phyloP scores from a whole-genome alignment of 2,888 invertebrate genomes.

The Drosophila acutilabella region DNA sequence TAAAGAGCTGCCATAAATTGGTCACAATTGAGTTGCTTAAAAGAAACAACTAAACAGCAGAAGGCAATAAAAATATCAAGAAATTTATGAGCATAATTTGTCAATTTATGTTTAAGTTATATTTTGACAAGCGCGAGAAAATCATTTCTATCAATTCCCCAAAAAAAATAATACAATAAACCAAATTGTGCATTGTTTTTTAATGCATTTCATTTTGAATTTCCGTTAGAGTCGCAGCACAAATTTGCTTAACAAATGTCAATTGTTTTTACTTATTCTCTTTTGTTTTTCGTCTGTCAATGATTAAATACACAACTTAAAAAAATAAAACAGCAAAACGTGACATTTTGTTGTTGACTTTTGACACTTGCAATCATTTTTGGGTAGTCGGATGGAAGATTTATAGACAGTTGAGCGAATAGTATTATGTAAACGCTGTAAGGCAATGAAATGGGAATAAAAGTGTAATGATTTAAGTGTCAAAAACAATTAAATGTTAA shows the following conservation, averaged over 20 bases:
- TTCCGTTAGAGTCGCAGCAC: conserved; percentile 6
- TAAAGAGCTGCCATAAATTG: conserved; percentile 50
- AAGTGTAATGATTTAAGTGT: background rate
- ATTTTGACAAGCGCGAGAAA: conserved; percentile 71
- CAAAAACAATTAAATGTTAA: background rate
- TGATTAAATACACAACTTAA: conserved; percentile 33
- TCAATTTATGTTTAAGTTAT: conserved; percentile 59
- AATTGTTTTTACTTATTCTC: conserved; percentile 41
- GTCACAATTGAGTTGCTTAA: conserved; percentile 58
- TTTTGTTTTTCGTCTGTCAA: conserved; percentile 20
- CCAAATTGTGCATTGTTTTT: conserved; percentile 44
- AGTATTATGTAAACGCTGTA: conserved; percentile 54
- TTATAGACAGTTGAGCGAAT: conserved; percentile 56
- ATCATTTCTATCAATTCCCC: conserved; percentile 62
- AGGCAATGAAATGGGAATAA: background rate
- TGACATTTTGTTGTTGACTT: conserved; percentile 78
- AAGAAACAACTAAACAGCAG: conserved; percentile 12
- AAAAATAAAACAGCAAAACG: conserved; percentile 67
- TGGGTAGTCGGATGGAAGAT: conserved; percentile 46
- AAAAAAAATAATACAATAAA: conserved; percentile 29
- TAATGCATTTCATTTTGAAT: conserved; percentile 56
- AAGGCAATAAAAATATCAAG: conserved; percentile 64
- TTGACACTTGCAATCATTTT: conserved; percentile 78
- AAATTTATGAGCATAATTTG: conserved; percentile 71
- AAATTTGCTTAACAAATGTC: conserved; percentile 72